Conservation (phyloP, 2,888 invertebrate genomes). For the Dasypolia templi region DNA sequence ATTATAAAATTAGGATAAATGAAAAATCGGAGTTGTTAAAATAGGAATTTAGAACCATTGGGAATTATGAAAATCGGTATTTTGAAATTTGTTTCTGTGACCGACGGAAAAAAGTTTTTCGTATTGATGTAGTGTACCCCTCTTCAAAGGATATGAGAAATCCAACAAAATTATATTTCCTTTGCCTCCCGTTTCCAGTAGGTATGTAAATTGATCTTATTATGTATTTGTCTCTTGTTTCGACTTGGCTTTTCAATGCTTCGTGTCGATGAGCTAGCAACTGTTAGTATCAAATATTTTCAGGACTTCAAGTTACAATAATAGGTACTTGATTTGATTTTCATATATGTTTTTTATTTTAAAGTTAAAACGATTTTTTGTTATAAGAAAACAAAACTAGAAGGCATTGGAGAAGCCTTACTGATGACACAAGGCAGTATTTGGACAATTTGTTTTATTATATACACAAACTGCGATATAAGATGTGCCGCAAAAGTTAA, state of each 20-base stretch:
- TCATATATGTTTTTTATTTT: neutral
- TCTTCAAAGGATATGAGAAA: neutral
- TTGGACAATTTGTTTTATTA: neutral
- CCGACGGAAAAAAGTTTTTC: no score
- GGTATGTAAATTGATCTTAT: neutral
- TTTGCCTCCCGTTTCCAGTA: neutral
- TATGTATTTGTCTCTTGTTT: neutral
- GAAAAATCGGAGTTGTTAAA: no score
- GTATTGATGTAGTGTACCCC: no score
- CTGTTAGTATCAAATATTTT: slow-evolving; percentile 1
- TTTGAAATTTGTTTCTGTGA: no score
- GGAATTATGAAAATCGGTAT: no score
- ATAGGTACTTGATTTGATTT: neutral
- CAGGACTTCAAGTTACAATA: neutral
- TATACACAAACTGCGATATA: neutral
- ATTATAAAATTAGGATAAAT: no score
- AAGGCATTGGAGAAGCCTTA: neutral
- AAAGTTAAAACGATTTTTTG: neutral
- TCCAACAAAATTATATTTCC: slow-evolving; percentile 1
- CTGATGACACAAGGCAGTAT: neutral
- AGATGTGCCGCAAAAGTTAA: neutral
- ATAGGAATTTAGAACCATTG: no score
- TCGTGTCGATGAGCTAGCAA: neutral
- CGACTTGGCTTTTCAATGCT: neutral
- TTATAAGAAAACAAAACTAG: neutral